Evolutionary conservation across 1,140 invertebrate genomes (phyloP), one percentile per base, ranked within the genome.

Genomic region (Coenobita brevimanus): DNA sequence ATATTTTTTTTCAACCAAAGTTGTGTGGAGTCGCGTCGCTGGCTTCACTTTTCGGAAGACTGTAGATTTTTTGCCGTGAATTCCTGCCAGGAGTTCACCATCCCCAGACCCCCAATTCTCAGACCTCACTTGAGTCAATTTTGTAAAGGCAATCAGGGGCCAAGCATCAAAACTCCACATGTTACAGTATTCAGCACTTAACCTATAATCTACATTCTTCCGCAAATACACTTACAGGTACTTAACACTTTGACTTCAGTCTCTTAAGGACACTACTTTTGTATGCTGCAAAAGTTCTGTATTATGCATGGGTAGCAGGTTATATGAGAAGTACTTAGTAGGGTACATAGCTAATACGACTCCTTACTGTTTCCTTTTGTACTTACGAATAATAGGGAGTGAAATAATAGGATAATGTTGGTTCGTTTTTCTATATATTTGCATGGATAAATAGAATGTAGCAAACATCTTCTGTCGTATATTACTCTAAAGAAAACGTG

Each of bases 111-210:
- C 73, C 43, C 57, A 81, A 64, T 82, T 88, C 71, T 82, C 86
- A 82, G 86, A 88, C 86, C 86, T 88, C 86, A 88, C 84, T 82
- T 88, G 67, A 88, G 50, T 82, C 79, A 57, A 88, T 79, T 87
- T 87, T 80, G 50, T 87, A 88, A 79, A 88, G 86, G 86, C 86
- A 88, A 88, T 82, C 86, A 88, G 86, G 86, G 86, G 86, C 86
- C 86, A 88, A 88, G 80, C 86, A 82, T 88, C 79, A 88, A 88
- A 88, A 82, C 80, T 73, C 69, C 86, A 88, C 79, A 71, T 82
- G 79, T 88, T 88, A 82, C 86, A 88, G 79, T 88, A 88, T 80
- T 76, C 80, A 88, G 86, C 84, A 87, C 84, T 87, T 87, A n/a
- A 60, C 69, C 76, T 69, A 57, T 87, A 87, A 87, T 87, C 84